These are phyloP conservation scores for Pollicipes pollicipes DNA, from an alignment of 1,140 invertebrate species.

Conservation along the genomic window DNA sequence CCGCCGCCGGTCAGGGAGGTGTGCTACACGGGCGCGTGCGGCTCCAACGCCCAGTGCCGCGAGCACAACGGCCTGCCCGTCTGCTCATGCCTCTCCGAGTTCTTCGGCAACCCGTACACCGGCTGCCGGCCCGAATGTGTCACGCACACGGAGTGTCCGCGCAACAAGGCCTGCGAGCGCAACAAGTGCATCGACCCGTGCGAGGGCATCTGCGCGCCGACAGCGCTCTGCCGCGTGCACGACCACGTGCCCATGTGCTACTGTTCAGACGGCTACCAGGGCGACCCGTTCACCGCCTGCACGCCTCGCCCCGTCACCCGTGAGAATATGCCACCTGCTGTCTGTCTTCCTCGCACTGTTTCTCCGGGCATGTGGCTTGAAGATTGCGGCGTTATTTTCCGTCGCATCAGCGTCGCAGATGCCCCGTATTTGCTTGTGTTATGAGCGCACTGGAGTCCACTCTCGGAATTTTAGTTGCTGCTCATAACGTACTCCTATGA, in stretches of 20 bases:
- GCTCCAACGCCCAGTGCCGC: conserved; percentile 57
- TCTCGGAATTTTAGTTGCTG: too few species aligned
- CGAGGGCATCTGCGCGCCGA: conserved; percentile 51
- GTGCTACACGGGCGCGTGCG: conserved; percentile 34
- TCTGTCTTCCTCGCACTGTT: too few species aligned
- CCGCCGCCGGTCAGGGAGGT: conserved; percentile 10
- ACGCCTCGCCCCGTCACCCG: conserved; percentile 24
- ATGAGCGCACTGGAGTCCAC: too few species aligned
- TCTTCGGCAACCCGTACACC: conserved; percentile 32
- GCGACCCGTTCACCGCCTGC: conserved; percentile 59
- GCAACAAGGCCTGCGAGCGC: conserved; percentile 34
- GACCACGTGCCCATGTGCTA: conserved; percentile 64
- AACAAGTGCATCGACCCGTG: conserved; percentile 68
- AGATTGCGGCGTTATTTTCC: too few species aligned
- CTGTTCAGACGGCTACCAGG: conserved; percentile 43
- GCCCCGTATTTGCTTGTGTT: too few species aligned
- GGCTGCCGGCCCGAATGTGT: conserved; percentile 49
- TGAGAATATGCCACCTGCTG: too few species aligned
- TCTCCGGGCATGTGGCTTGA: too few species aligned
- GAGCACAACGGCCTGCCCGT: conserved; percentile 46
- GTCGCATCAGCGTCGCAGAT: too few species aligned
- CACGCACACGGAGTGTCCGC: conserved; percentile 45
- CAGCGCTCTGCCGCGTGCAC: conserved; percentile 52
- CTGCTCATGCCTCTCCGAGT: conserved; percentile 41
- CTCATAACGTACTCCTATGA: too few species aligned